These are phyloP conservation scores for Heteromurus nitidus DNA, from an alignment of 2,888 invertebrate species.

Conservation along the genomic window DNA sequence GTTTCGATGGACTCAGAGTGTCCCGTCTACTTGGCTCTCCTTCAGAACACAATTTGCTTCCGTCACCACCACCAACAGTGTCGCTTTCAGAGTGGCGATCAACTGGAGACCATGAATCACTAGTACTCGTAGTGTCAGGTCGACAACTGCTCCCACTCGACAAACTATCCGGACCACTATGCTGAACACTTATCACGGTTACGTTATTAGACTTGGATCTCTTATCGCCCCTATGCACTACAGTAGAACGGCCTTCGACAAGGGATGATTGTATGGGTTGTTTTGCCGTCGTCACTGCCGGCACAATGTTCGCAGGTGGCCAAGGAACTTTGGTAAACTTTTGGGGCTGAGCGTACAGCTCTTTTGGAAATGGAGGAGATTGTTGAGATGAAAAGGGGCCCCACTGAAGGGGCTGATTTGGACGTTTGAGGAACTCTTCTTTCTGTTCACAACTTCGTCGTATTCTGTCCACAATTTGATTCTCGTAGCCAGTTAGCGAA, in stretches of 20 bases:
- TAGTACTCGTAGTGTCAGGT: slow-evolving; percentile 55
- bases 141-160: slow-evolving; percentile 58
- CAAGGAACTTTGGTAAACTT: slow-evolving; percentile 84
- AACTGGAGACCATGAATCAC: slow-evolving; percentile 61
- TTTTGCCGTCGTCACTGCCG: slow-evolving; percentile 60
- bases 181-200: slow-evolving; percentile 69
- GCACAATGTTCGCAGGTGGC: slow-evolving; percentile 79
- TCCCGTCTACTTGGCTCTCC: slow-evolving; percentile 22
- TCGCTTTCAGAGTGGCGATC: slow-evolving; percentile 45
- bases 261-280: slow-evolving; percentile 59
- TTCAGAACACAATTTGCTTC: slow-evolving; percentile 23
- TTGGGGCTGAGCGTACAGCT: slow-evolving; percentile 83
- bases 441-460: slow-evolving; percentile 91
- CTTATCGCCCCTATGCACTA: slow-evolving; percentile 29
- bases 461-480: slow-evolving; percentile 76
- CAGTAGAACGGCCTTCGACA: slow-evolving; percentile 16
- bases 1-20: slow-evolving; percentile 53
- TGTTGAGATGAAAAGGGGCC: slow-evolving; percentile 76
- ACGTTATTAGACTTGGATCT: slow-evolving; percentile 62
- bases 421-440: slow-evolving; percentile 88
- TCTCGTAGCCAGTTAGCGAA: slow-evolving; percentile 68
- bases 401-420: slow-evolving; percentile 80
- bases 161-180: slow-evolving; percentile 61
- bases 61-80: neutral
- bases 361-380: slow-evolving; percentile 71